Evolutionary conservation across 2,797 vertebrate genomes (phyloP), one percentile per base, ranked within the genome.

Genomic region (Chanos chanos): DNA sequence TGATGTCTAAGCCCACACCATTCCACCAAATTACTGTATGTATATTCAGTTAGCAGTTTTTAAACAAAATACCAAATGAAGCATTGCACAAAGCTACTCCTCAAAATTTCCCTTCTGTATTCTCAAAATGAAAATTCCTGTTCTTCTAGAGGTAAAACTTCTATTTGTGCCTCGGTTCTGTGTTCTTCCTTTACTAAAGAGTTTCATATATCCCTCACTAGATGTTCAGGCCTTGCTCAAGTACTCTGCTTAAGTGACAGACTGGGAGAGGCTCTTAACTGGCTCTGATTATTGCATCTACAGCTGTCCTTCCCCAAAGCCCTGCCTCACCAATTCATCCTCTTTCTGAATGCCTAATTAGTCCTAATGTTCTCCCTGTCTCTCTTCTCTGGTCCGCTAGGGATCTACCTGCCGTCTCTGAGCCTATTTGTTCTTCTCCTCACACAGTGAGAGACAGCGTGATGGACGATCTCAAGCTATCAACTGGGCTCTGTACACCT

Each of bases 301-400:
- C 9, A 57, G 44, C 30, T 24, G 56, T 19, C 56, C 55, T 34
- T 47, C 27, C 25, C 27, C 21, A 45, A 66, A 59, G 50, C 44
- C 33, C 40, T 49, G 31, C 28, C 49, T 68, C 41, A 33, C 59
- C 51, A 67, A 70, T 73, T 68, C 50, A 58, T 70, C 61, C 24
- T 63, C 64, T 39, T 45, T 61, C 68, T 66, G 60, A 73, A 70
- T 64, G 48, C 68, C 66, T 71, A 76, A 68, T 72, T 72, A 76
- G 61, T 64, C 37, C 58, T 65, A 74, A 74, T 66, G 66, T 72
- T 74, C 56, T 66, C 57, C 51, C 56, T 57, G 57, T 58, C 70
- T 75, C 50, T 50, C 21, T 31, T 55, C 44, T 61, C 24, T 41
- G 53, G 24, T 54, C 39, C 63, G 34, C 36, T 45, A 64, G 59